Evolutionary conservation across 2,797 vertebrate genomes (phyloP).

Genomic region (Tapera naevia): DNA sequence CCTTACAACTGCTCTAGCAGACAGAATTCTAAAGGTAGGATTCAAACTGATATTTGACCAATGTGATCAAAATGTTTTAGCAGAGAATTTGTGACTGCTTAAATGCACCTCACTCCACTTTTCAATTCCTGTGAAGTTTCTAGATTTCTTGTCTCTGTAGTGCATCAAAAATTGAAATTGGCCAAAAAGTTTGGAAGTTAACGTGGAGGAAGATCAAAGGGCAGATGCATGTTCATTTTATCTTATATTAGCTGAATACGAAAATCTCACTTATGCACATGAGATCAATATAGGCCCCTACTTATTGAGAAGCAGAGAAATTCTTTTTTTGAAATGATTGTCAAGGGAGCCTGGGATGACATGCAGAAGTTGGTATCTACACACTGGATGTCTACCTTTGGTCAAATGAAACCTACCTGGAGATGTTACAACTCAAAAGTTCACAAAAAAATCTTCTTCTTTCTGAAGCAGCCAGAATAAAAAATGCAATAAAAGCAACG

Average conservation of each 20-base stretch:
- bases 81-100: neutral
- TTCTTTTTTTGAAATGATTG: neutral
- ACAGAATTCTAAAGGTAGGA: neutral
- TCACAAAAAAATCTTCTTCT: neutral
- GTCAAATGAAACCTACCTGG: neutral
- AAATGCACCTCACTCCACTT: neutral
- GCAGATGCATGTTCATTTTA: neutral
- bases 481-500: fast-evolving
- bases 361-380: neutral
- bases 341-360: neutral
- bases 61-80: neutral
- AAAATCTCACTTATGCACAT: neutral
- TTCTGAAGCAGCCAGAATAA: neutral
- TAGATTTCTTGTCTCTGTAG: neutral
- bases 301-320: neutral
- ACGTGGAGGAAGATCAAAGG: neutral
- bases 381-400: neutral
- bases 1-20: neutral
- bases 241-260: neutral
- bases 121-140: neutral
- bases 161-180: neutral
- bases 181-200: neutral
- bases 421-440: neutral
- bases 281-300: neutral
- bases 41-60: neutral